These are phyloP conservation scores for Dysmachus trigonus DNA, from an alignment of 2,888 invertebrate species.

Conservation along the genomic window DNA sequence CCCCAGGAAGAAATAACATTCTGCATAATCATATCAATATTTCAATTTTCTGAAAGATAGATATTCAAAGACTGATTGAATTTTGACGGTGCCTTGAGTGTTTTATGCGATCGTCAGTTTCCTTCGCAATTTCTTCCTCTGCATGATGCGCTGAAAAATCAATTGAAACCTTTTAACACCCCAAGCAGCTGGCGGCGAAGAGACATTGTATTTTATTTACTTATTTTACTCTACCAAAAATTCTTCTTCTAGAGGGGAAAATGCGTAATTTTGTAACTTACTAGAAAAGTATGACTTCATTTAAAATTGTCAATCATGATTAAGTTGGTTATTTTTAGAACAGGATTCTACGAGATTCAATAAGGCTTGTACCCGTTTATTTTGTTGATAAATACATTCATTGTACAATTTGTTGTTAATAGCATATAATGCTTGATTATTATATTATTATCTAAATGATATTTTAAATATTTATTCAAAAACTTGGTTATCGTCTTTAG, in stretches of 20 bases:
- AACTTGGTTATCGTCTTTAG: too few relatives aligned
- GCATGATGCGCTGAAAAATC: not conserved
- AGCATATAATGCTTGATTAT: too few relatives aligned
- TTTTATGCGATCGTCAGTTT: not conserved
- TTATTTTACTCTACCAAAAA: not conserved
- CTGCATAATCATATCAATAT: slow-evolving; percentile 28
- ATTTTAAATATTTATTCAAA: too few relatives aligned
- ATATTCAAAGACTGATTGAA: slow-evolving; percentile 18
- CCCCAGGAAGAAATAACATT: slow-evolving; percentile 9
- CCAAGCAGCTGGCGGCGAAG: not conserved
- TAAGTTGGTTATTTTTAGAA: not conserved
- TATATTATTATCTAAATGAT: too few relatives aligned
- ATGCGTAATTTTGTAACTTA: not conserved
- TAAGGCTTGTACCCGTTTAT: not conserved
- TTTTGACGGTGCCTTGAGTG: slow-evolving; percentile 23
- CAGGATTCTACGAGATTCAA: not conserved
- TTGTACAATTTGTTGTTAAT: too few relatives aligned
- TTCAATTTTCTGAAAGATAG: slow-evolving; percentile 16
- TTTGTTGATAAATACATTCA: too few relatives aligned
- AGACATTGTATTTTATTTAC: not conserved
- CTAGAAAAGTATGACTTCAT: not conserved
- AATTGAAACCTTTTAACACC: slow-evolving; percentile 22
- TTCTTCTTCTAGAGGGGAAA: not conserved
- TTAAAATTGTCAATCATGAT: not conserved
- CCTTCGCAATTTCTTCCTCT: not conserved